phyloP scores from a whole-genome alignment of 2,797 vertebrate species.

The Darevskia nairensis region DNA sequence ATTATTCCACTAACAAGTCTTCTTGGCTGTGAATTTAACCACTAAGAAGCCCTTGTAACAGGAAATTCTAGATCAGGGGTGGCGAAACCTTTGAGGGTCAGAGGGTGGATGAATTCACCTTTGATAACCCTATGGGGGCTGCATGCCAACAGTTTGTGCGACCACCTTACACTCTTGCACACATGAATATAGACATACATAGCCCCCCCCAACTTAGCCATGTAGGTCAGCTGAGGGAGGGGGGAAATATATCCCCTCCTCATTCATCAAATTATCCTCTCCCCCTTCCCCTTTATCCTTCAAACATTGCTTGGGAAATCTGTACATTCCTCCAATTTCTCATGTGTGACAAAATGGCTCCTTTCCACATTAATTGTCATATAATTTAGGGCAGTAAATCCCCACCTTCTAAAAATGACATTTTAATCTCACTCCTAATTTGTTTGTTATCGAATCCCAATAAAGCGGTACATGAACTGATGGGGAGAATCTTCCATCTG shows the following conservation, averaged over 20 bases:
- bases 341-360: neutral
- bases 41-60: too few relatives aligned
- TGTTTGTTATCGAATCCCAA: constrained; percentile 44
- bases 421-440: constrained; percentile 11
- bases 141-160: too few relatives aligned
- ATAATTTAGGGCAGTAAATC: neutral
- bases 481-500: constrained; percentile 23
- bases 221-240: too few relatives aligned
- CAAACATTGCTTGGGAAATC: constrained; percentile 5
- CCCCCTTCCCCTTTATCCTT: neutral
- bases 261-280: neutral
- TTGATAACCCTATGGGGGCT: too few relatives aligned
- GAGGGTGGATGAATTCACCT: too few relatives aligned
- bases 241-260: neutral
- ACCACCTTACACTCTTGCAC: too few relatives aligned
- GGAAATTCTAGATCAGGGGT: too few relatives aligned
- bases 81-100: too few relatives aligned
- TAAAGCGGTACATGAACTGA: neutral
- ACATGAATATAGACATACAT: too few relatives aligned
- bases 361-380: constrained; percentile 1
- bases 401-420: neutral
- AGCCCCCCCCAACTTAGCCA: too few relatives aligned
- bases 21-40: too few relatives aligned
- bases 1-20: too few relatives aligned
- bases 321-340: constrained; percentile 3